Conservation (phyloP, 2,113 vertebrate species). For the Hylia prasina region DNA sequence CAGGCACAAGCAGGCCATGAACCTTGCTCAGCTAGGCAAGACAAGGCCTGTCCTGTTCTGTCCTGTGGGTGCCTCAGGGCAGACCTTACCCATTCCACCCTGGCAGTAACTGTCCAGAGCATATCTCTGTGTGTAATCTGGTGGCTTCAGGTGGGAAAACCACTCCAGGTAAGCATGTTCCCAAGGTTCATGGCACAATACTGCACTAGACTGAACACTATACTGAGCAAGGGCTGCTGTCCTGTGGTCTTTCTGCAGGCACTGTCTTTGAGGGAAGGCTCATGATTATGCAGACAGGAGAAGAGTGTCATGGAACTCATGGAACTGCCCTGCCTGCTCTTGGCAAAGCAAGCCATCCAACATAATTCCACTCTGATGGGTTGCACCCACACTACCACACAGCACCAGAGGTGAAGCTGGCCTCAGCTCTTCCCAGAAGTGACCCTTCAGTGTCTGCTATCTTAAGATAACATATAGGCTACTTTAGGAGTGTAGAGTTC, state of each 20-base stretch:
- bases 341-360: neutral
- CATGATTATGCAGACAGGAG: neutral
- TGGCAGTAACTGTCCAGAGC: neutral
- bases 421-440: neutral
- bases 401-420: neutral
- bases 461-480: neutral
- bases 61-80: neutral
- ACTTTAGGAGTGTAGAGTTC: neutral
- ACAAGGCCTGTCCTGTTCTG: neutral
- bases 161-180: neutral
- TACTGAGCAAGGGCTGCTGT: neutral
- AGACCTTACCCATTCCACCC: neutral
- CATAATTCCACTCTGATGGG: neutral
- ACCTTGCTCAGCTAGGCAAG: neutral
- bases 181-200: neutral
- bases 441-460: neutral
- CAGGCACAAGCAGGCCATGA: rapidly evolving
- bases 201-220: neutral
- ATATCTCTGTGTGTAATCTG: neutral
- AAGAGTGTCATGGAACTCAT: neutral
- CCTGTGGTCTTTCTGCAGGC: neutral
- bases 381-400: neutral
- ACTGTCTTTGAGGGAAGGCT: neutral
- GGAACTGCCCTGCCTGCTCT: neutral
- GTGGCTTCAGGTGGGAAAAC: neutral